Evolutionary conservation across 2,888 invertebrate genomes (phyloP).

Genomic region (Aquatica leii): DNA sequence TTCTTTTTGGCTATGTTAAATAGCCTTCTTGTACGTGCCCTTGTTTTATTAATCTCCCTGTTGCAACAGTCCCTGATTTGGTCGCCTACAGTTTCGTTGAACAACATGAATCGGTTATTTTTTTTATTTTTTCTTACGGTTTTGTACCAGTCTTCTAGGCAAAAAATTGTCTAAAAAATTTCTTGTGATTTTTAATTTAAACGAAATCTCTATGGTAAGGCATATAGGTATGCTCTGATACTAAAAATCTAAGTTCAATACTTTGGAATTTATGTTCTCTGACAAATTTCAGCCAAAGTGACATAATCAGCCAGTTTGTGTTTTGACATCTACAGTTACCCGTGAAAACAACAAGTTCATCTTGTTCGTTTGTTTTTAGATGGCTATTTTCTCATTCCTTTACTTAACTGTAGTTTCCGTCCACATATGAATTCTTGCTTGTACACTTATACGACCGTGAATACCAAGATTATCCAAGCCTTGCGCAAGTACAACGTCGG

Average conservation of each 20-base stretch:
- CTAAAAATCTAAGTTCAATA: constrained; percentile 28
- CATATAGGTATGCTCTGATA: constrained; percentile 36
- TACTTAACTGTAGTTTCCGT: constrained; percentile 33
- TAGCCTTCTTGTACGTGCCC: too few species aligned
- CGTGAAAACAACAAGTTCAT: constrained; percentile 27
- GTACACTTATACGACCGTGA: constrained; percentile 37
- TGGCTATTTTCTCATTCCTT: constrained; percentile 28
- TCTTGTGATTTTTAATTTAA: background rate
- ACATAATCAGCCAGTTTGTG: constrained; percentile 33
- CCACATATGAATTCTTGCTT: constrained; percentile 35
- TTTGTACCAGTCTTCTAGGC: too few species aligned
- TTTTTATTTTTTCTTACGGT: too few species aligned
- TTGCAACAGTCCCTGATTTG: too few species aligned
- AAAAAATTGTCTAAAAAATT: too few species aligned
- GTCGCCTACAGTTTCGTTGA: too few species aligned
- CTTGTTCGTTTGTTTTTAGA: background rate
- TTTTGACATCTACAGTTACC: constrained; percentile 36
- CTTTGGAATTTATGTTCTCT: too few species aligned
- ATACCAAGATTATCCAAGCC: constrained; percentile 39
- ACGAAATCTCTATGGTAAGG: constrained; percentile 24
- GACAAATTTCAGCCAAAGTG: constrained; percentile 35
- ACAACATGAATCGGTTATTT: too few species aligned
- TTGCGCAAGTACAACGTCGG: constrained; percentile 42
- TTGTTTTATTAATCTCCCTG: too few species aligned
- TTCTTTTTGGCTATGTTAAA: too few species aligned